Evolutionary conservation across 2,797 vertebrate genomes (phyloP), one percentile per base, ranked within the genome.

Genomic region (Scleropages formosus): DNA sequence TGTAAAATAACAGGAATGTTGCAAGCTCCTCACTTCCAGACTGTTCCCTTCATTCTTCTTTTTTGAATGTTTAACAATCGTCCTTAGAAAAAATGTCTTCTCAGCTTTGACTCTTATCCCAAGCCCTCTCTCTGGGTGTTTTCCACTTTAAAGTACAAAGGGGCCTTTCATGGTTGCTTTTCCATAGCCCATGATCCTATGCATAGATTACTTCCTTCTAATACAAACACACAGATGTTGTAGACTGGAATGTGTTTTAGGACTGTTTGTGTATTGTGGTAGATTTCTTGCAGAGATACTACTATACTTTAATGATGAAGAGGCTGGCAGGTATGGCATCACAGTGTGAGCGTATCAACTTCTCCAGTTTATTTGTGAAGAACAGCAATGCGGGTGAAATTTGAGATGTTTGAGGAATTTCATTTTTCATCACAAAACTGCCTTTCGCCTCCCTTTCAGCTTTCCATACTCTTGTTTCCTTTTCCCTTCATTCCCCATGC

Each of bases 21-120:
- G 83, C 84, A 87, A 76, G 81, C 75, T 84, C 87, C 88, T 88
- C 83, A 79, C 80, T 87, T 88, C 76, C 80, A 87, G 86, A 82
- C 86, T 79, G 83, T 81, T 81, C 83, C 83, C 31, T 39, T 75
- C 80, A 84, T 83, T 80, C 87, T 88, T 90, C 84, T 87, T 84
- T 89, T 88, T 79, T 90, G 87, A 90, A 90, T 92, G 89, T 92
- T 90, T 81, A 39, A 39, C 39, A 39, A 31, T 90, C 87, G 85
- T 85, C 84, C 83, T 89, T 85, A 84, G 88, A 82, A 82, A 80
- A 59, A 82, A 71, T 27, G 22, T 53, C 7, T 4, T 26, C 46
- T 56, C 7, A 56, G 26, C 39, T 26, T 49, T 16, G 53, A 27
- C 47, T 18, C 49, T 22, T 49, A 24, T 47, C n/a, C 13, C n/a